Conservation (phyloP, 2,113 vertebrate genomes). For the Ellobius talpinus region DNA sequence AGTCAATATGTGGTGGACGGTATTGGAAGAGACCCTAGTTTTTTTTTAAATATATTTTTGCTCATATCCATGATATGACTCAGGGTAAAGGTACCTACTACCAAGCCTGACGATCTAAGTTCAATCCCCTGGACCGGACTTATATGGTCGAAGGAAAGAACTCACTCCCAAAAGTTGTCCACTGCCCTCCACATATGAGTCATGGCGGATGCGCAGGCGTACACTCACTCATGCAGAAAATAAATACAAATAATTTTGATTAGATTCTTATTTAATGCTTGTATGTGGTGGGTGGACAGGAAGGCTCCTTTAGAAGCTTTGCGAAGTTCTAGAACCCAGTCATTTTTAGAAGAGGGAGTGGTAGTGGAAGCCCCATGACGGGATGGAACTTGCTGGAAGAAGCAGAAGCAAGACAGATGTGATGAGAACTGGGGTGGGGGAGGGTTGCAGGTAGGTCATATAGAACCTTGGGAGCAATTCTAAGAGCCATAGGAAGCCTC, state of each 20-base stretch:
- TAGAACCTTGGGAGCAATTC: not conserved
- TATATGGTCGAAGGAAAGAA: not conserved
- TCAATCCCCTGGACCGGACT: not conserved
- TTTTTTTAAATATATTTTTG: not conserved
- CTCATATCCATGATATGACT: not conserved
- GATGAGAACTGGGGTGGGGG: not conserved
- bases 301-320: not conserved
- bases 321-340: not conserved
- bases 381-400: not conserved
- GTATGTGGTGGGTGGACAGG: not conserved
- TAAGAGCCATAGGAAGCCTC: not conserved
- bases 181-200: not conserved
- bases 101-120: no score
- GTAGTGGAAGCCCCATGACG: not conserved
- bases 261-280: not conserved
- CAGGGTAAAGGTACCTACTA: not conserved
- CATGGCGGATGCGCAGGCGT: fast-evolving
- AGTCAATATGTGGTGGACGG: not conserved
- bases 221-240: no score
- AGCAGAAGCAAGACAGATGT: not conserved
- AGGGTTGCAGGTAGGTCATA: not conserved
- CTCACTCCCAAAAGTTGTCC: not conserved
- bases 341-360: fast-evolving
- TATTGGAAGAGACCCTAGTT: not conserved
- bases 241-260: not conserved